Evolutionary conservation across 2,797 vertebrate species (phyloP).

Genomic region (Coregonus suidteri): DNA sequence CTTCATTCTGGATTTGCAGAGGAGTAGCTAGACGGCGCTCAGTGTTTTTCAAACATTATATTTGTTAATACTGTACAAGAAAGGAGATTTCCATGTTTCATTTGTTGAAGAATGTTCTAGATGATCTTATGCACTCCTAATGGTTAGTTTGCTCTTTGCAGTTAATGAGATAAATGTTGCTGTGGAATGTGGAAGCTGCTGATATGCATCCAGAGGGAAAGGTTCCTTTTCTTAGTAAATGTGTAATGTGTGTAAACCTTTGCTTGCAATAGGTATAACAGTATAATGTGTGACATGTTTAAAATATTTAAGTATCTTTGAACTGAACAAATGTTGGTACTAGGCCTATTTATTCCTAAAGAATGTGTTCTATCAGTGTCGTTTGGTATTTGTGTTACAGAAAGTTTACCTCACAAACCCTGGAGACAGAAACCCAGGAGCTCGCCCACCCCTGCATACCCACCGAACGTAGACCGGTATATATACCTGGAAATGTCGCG

Average conservation of each 20-base stretch:
- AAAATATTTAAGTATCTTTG: background rate
- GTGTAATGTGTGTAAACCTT: background rate
- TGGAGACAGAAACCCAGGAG: constrained; percentile 74
- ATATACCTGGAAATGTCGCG: constrained; percentile 11
- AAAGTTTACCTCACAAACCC: constrained; percentile 72
- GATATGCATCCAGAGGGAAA: background rate
- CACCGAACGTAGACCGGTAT: constrained; percentile 70
- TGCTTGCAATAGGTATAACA: background rate
- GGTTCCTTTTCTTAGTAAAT: background rate
- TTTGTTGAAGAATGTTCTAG: background rate
- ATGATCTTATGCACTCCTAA: background rate
- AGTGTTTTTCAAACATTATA: background rate
- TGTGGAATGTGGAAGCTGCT: background rate
- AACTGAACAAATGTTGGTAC: background rate
- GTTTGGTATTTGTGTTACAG: constrained; percentile 48
- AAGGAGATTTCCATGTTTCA: background rate
- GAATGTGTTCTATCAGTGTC: background rate
- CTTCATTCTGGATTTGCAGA: background rate
- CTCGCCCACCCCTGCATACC: constrained; percentile 66
- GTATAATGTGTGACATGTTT: background rate
- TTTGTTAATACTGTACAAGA: background rate
- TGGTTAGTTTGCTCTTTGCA: background rate
- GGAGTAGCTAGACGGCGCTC: background rate
- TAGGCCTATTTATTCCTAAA: background rate
- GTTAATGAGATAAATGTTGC: background rate